Conservation (phyloP, 2,888 invertebrate species). For the Synanthedon andrenaeformis region DNA sequence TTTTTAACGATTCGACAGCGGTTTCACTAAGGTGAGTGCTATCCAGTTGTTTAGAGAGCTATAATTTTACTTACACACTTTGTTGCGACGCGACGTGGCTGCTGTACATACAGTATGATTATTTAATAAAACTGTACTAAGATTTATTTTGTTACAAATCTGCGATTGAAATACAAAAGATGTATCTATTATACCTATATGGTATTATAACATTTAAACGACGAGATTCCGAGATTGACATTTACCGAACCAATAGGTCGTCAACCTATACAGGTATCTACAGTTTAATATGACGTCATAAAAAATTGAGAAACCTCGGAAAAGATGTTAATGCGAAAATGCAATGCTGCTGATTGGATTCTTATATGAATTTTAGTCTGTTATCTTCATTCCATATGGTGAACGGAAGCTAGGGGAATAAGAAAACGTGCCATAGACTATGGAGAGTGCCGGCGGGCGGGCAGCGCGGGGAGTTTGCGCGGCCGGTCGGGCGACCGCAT, state of each 20-base stretch:
- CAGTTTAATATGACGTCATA: conserved; percentile 28
- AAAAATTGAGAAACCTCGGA: conserved; percentile 6
- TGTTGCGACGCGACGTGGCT: conserved; percentile 55
- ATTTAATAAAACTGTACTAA: too few relatives aligned
- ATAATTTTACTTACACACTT: conserved; percentile 27
- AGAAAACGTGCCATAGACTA: conserved; percentile 41
- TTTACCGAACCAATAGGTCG: neutral
- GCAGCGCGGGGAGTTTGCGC: conserved; percentile 36
- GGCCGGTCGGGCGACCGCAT: conserved; percentile 62
- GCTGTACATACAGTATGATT: conserved; percentile 31
- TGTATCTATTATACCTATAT: too few relatives aligned
- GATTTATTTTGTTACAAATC: neutral
- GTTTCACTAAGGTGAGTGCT: conserved; percentile 54
- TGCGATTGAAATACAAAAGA: too few relatives aligned
- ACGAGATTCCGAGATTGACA: conserved; percentile 10
- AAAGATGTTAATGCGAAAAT: neutral
- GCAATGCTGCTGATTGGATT: conserved; percentile 28
- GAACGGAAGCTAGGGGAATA: conserved; percentile 51
- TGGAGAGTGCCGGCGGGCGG: conserved; percentile 18
- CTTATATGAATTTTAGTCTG: conserved; percentile 39
- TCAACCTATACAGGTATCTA: neutral
- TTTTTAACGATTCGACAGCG: conserved; percentile 49
- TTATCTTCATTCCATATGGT: conserved; percentile 53
- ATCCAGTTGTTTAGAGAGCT: conserved; percentile 30
- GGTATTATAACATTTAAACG: conserved; percentile 24